Base-by-base conservation (phyloP, 2,888 invertebrate species). In the Phasia obesa region DNA sequence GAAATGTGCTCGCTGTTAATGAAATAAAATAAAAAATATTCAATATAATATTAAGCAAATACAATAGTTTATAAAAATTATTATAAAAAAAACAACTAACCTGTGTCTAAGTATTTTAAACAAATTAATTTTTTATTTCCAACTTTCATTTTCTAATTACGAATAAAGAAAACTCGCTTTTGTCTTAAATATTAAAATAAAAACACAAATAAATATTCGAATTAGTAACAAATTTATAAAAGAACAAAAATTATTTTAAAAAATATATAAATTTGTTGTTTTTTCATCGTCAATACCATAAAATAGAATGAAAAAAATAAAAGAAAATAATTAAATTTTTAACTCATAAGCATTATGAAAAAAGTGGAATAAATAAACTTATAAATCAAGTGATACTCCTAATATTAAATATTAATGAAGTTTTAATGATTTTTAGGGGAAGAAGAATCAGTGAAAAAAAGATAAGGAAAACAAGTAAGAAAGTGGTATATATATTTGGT, bases 1-100 rank as follows among this genome's bases (percentile, higher is more conserved):
- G 75, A 85, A 81, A 84, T 81, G 57, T 84, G 83, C 80, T 82
- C 79, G 82, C 81, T 82, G 81, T 84, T 84, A 71, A 76, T 59
- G 23, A 73, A 51, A 80, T 65, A 75, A 71, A 38, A 62, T 64
- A 79, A 75, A n/a, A n/a, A n/a, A 67, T 35, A 35, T 35, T 11
- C n/a, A n/a, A 76, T 17, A 65, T 47, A 81, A 64, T 71, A 73
- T 38, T 62, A 44, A 75, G 69, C 11, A 62, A 64, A 55, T 62
- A 53, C 42, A 69, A 75, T 64, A 76, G 51, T 60, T 75, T 57
- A 80, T 27, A 67, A 51, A 59, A 35, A 9, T 35, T 35, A 35
- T 11, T 13, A 42, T 19, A 55, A 44, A 25, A 42, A 49, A 78
- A 57, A 69, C 1, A 74, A 59, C 31, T 55, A 51, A 75, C 17